Evolutionary conservation across 2,888 invertebrate genomes (phyloP), one percentile per base, ranked within the genome.

Genomic region (Hyles lineata): DNA sequence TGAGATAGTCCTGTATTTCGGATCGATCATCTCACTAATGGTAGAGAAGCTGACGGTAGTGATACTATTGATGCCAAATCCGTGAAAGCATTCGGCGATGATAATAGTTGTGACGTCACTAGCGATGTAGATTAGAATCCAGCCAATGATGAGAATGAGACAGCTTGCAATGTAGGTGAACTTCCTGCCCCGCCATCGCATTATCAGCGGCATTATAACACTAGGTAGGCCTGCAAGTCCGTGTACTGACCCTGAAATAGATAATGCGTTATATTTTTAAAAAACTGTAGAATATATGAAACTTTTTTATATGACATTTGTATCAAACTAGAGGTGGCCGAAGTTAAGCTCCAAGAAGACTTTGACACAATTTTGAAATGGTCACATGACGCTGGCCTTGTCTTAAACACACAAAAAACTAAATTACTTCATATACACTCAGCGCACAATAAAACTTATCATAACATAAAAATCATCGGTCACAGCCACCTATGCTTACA

Each of bases 211-310:
- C 75, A 83, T 78, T 7, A 79, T 32, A 7, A 81, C 72, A 62
- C 80, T 80, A 7, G 80, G 80, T 43, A 82, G 79, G 6, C 82
- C 82, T 15, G 79, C 81, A 1, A 83, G 60, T 4, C 82, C 82
- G 60, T 83, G 79, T 0, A 79, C 75, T 0, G 82, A 81, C 17
- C 79, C 82, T 82, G 78, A 1, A 82, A 52, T 2, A 4, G 6
- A 52, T 17, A 52, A 1, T 15, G 5, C 3, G 52, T 15, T 1
- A 17, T n/a, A n/a, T n/a, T 52, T 52, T 15, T 52, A 17, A 17
- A 17, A 52, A 52, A 5, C 3, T 17, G 4, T 19, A 7, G n/a
- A n/a, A n/a, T n/a, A n/a, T n/a, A n/a, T n/a, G n/a, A n/a, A n/a
- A n/a, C n/a, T n/a, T n/a, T n/a, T n/a, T n/a, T n/a, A n/a, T 0